Evolutionary conservation across 2,888 invertebrate species (phyloP).

Genomic region (Rhagonycha lutea): DNA sequence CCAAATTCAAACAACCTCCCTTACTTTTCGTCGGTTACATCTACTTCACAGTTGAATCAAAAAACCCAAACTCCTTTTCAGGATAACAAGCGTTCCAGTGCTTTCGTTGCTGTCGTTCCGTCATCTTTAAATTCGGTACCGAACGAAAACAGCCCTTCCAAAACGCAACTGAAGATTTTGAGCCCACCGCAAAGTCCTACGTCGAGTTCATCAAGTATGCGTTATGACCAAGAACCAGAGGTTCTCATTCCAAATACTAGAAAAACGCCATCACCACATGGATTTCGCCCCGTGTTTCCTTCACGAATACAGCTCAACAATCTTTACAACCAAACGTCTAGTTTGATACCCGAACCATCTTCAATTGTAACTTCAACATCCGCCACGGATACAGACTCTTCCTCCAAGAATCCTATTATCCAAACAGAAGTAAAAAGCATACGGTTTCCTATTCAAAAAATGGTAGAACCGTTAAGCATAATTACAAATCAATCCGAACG

Average conservation of each 20-base stretch:
- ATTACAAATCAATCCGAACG: conserved; percentile 52
- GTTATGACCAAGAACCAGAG: conserved; percentile 13
- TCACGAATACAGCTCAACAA: conserved; percentile 18
- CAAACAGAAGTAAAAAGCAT: conserved; percentile 46
- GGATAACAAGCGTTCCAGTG: conserved; percentile 50
- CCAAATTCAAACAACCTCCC: conserved; percentile 62
- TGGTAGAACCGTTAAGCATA: conserved; percentile 48
- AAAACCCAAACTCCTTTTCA: conserved; percentile 30
- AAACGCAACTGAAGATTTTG: conserved; percentile 17
- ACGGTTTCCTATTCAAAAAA: conserved; percentile 49
- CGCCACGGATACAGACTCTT: neutral
- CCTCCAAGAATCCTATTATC: neutral
- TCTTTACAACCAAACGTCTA: neutral
- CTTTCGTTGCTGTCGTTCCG: conserved; percentile 56
- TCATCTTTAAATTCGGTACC: conserved; percentile 34
- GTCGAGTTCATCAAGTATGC: conserved; percentile 47
- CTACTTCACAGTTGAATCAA: conserved; percentile 36
- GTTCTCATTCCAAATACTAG: neutral
- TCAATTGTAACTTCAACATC: conserved; percentile 22
- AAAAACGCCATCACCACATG: conserved; percentile 40
- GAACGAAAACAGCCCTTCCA: neutral
- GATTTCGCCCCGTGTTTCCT: conserved; percentile 47
- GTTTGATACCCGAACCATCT: neutral
- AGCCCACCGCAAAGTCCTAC: conserved; percentile 67
- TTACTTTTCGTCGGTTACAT: conserved; percentile 52